phyloP scores from a whole-genome alignment of 2,113 vertebrate species.

The Oryzias melastigma region DNA sequence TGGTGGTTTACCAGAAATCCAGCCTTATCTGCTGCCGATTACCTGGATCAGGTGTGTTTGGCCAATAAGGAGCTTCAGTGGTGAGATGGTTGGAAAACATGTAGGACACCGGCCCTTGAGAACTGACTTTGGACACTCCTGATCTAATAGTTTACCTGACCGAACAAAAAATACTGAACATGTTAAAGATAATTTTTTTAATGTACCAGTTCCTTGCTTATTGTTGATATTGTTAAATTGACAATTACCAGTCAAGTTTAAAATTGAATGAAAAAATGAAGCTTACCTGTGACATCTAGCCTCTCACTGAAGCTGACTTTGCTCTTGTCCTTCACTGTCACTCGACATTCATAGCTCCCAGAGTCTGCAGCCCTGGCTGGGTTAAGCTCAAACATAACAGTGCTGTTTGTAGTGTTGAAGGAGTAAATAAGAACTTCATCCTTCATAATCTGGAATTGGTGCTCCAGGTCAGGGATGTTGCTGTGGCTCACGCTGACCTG shows the following conservation, averaged over 20 bases:
- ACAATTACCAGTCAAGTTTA: background rate
- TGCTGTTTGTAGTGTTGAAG: slow-evolving; percentile 16
- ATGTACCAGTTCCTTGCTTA: no score
- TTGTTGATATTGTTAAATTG: background rate
- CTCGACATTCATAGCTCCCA: slow-evolving; percentile 65
- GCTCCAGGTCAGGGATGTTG: slow-evolving; percentile 26
- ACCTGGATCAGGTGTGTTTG: no score
- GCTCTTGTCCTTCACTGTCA: slow-evolving; percentile 51
- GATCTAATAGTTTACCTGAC: no score
- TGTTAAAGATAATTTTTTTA: no score
- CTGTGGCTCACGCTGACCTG: slow-evolving; percentile 55
- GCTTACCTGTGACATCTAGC: slow-evolving; percentile 55
- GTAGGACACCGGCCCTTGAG: no score
- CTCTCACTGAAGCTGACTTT: slow-evolving; percentile 37
- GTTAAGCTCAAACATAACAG: slow-evolving; percentile 26
- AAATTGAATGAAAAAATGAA: background rate
- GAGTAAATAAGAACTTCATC: slow-evolving; percentile 40
- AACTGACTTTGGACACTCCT: no score
- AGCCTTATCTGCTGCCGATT: no score
- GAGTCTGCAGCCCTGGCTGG: slow-evolving; percentile 67
- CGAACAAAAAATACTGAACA: no score
- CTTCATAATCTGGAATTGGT: slow-evolving; percentile 54
- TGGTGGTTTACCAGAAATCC: no score
- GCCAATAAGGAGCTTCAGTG: no score
- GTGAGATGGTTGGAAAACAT: no score